Conservation (phyloP, 1,140 invertebrate genomes). For the Drosophila aff. region DNA sequence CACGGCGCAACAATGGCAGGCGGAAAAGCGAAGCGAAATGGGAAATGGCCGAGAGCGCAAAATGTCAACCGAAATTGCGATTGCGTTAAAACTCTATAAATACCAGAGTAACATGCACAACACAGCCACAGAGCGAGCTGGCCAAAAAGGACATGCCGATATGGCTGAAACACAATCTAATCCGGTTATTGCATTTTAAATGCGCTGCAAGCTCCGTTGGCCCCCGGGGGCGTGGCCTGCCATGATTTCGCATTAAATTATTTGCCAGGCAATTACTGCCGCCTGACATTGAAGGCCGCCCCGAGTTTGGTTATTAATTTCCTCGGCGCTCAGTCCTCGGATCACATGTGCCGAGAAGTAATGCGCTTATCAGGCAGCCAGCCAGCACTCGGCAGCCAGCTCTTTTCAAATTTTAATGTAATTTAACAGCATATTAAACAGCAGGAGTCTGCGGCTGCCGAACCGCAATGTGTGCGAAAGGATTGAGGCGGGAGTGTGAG, state of each 20-base stretch:
- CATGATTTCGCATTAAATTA: constrained; percentile 52
- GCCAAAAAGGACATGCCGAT: constrained; percentile 67
- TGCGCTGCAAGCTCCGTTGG: constrained; percentile 60
- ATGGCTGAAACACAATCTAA: constrained; percentile 79
- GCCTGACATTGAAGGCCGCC: constrained; percentile 40
- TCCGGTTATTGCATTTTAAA: constrained; percentile 84
- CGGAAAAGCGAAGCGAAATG: constrained; percentile 25
- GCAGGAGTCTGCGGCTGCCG: constrained; percentile 62
- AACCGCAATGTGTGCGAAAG: constrained; percentile 20
- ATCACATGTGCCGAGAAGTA: constrained; percentile 16
- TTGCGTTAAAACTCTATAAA: constrained; percentile 84
- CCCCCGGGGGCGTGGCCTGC: constrained; percentile 31
- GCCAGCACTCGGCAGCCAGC: constrained; percentile 38
- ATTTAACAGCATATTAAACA: constrained; percentile 82
- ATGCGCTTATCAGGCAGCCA: constrained; percentile 69
- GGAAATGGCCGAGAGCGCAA: constrained; percentile 65
- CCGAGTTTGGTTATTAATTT: constrained; percentile 7
- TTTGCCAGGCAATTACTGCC: constrained; percentile 52
- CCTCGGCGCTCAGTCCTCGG: neutral
- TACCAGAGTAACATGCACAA: constrained; percentile 80
- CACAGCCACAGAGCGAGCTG: constrained; percentile 40
- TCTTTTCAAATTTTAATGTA: constrained; percentile 77
- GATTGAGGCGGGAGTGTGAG: constrained; percentile 7
- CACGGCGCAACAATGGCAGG: constrained; percentile 51
- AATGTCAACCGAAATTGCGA: constrained; percentile 83